Evolutionary conservation across 23 tunicate genomes (phyloP), one percentile per base, ranked within the genome.

Genomic region (Trididemnum nubilum): DNA sequence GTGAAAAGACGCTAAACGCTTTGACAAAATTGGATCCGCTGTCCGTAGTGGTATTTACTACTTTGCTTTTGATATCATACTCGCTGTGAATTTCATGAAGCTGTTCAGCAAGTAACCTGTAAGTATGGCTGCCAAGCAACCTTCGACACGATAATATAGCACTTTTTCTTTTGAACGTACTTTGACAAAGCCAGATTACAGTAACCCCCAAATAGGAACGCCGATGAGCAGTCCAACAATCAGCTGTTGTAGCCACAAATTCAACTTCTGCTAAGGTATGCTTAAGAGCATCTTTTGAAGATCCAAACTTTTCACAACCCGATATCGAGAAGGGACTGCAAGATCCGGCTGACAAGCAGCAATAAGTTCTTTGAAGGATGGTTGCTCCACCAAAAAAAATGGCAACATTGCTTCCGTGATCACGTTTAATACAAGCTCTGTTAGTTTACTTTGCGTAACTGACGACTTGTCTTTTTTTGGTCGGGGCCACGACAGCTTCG

Each of bases 401-500:
- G 15, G 54, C 54, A 44, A 44, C 54, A 44, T 44, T 44, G 54
- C 54, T 44, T 44, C 12, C 54, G 15, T n/a, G n/a, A n/a, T n/a
- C n/a, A n/a, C n/a, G n/a, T n/a, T n/a, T n/a, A n/a, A n/a, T n/a
- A 44, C 54, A 44, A 44, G 54, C 54, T 44, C 54, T 44, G 54
- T 44, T 44, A 44, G 54, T 44, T 44, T 44, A 44, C 54, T 44
- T 44, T 44, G 54, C 54, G 54, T 44, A 44, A 44, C 54, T 44
- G 54, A 44, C 54, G 54, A 44, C 54, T 44, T 44, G 54, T 44
- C 54, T 44, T 44, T 44, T 44, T 44, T 44, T 44, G 54, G 54
- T 44, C 54, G 54, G 54, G 54, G 54, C 54, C 54, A 44, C 54
- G 54, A 44, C 54, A 44, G 54, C 54, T 44, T 44, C 54, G 54